phyloP scores from a whole-genome alignment of 2,797 vertebrate genomes.

The Australoheros facetus region DNA sequence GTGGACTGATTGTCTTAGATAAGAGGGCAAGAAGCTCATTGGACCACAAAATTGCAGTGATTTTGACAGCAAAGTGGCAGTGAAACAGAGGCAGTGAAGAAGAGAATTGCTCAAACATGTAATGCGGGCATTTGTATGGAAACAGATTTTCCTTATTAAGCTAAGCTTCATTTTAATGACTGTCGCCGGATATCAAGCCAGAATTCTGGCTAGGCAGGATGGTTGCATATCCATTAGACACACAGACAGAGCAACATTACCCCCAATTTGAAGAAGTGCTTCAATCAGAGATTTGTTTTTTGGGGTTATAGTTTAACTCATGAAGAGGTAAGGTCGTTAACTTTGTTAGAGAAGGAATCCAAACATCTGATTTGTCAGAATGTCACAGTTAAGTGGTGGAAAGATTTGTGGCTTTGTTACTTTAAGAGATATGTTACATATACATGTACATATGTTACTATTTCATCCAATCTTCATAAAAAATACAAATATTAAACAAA shows the following conservation, averaged over 20 bases:
- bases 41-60: not conserved
- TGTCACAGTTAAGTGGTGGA: too few relatives aligned
- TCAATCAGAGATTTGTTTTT: not conserved
- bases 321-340: not conserved
- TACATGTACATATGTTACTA: not conserved
- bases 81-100: not conserved
- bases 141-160: slow-evolving; percentile 1
- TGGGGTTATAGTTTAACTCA: not conserved
- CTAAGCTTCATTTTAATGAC: not conserved
- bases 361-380: not conserved
- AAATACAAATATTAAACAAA: not conserved
- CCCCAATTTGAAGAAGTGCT: not conserved
- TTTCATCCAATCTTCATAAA: not conserved
- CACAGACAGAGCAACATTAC: not conserved
- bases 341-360: not conserved
- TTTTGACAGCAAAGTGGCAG: not conserved
- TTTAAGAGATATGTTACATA: not conserved
- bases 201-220: not conserved
- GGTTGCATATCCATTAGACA: too few relatives aligned
- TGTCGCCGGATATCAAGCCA: not conserved
- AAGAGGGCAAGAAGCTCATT: slow-evolving; percentile 2
- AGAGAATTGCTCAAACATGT: not conserved
- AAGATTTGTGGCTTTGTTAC: not conserved
- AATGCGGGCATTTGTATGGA: not conserved
- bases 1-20: slow-evolving; percentile 3